phyloP scores from a whole-genome alignment of 1,140 invertebrate genomes.

The Drosophila lini region DNA sequence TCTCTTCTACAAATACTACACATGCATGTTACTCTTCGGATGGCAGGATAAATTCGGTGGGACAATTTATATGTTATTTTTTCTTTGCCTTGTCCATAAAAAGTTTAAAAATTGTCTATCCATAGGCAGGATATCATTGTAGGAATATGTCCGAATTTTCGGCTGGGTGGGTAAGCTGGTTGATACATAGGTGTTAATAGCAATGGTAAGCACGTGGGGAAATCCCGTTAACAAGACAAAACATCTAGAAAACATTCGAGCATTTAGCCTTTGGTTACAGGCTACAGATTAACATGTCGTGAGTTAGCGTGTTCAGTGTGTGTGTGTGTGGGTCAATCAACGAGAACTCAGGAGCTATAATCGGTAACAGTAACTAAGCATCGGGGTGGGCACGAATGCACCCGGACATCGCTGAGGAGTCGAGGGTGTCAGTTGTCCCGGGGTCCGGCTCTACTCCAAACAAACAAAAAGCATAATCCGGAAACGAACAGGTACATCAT shows the following conservation, averaged over 20 bases:
- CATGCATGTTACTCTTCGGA: background rate
- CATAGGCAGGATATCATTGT: background rate
- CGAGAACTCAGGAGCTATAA: conserved; percentile 9
- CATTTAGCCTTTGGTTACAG: conserved; percentile 20
- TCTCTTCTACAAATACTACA: background rate
- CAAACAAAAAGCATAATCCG: conserved; percentile 24
- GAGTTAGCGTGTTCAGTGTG: conserved; percentile 8
- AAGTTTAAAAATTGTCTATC: too few species aligned
- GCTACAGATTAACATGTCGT: background rate
- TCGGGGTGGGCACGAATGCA: background rate
- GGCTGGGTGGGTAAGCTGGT: background rate
- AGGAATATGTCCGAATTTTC: background rate
- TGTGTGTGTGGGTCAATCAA: background rate
- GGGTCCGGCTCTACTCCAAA: background rate
- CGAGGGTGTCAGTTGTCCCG: background rate
- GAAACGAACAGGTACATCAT: conserved; percentile 31
- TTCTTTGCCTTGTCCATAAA: too few species aligned
- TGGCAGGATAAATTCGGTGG: too few species aligned
- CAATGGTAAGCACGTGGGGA: conserved; percentile 33
- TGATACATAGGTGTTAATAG: conserved; percentile 1
- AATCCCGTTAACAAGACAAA: background rate
- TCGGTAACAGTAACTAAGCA: conserved; percentile 22
- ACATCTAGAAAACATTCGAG: conserved; percentile 53
- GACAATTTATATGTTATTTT: too few species aligned
- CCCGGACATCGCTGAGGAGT: background rate